These are phyloP conservation scores for Caenorhabditis latens DNA, from an alignment of 1,140 invertebrate genomes.

Conservation along the genomic window DNA sequence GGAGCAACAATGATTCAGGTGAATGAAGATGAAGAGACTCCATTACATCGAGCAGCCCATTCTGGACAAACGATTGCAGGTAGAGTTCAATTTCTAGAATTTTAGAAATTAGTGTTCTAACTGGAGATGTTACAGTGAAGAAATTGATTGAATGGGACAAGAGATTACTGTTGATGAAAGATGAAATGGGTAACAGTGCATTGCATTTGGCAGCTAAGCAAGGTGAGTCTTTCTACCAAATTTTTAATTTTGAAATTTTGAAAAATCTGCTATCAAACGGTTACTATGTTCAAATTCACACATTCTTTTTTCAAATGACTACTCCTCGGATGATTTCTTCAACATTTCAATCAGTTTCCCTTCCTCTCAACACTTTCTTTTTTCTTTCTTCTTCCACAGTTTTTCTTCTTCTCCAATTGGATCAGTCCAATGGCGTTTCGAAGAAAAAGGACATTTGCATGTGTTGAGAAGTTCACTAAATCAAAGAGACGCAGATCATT, in stretches of 20 bases:
- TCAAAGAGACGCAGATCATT: constrained; percentile 30
- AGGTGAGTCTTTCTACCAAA: constrained; percentile 25
- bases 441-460: constrained; percentile 36
- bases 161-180: constrained; percentile 50
- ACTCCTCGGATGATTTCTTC: neutral
- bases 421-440: neutral
- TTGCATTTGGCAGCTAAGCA: constrained; percentile 58
- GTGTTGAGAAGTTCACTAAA: neutral
- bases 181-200: constrained; percentile 63
- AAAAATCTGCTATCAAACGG: neutral
- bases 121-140: constrained; percentile 8
- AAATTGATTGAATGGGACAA: constrained; percentile 62
- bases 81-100: neutral
- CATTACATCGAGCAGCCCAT: constrained; percentile 48
- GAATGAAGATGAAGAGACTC: constrained; percentile 62
- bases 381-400: neutral
- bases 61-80: constrained; percentile 55
- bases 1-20: constrained; percentile 48
- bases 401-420: constrained; percentile 17
- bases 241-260: constrained; percentile 20
- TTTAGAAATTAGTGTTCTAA: neutral
- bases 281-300: too few species aligned
- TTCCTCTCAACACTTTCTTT: neutral
- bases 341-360: neutral
- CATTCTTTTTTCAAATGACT: neutral